phyloP scores from a whole-genome alignment of 2,797 vertebrate species.

The Gouania willdenowi region DNA sequence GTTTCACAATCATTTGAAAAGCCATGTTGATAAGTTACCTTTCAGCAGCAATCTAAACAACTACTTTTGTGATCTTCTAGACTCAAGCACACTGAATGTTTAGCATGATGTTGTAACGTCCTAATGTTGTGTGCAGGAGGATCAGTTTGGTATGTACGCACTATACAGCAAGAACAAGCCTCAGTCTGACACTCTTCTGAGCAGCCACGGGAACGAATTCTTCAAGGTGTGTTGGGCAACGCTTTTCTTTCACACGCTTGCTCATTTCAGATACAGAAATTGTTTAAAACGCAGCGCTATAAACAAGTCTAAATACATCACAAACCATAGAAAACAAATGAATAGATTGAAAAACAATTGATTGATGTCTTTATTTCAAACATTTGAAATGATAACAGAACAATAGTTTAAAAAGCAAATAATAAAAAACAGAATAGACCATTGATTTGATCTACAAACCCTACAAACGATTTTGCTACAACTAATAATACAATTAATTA shows the following conservation, averaged over 20 bases:
- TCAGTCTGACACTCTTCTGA: conserved; percentile 78
- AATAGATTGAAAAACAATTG: no score
- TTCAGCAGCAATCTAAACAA: background rate
- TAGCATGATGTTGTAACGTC: conserved; percentile 52
- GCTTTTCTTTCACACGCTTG: no score
- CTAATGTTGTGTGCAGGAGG: conserved; percentile 75
- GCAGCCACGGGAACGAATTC: conserved; percentile 83
- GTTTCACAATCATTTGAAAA: no score
- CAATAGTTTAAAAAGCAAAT: no score
- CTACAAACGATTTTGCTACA: no score
- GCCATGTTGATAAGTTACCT: background rate
- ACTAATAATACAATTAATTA: no score
- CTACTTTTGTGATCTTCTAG: background rate
- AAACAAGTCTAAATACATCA: background rate
- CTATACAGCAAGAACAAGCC: conserved; percentile 90
- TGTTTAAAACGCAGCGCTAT: no score
- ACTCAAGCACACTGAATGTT: conserved; percentile 10
- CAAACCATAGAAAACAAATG: background rate
- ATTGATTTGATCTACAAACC: no score
- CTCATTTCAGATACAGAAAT: no score
- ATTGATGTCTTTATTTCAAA: no score
- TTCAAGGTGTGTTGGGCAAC: conserved; percentile 86
- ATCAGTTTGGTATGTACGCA: conserved; percentile 86
- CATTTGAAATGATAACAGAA: no score
- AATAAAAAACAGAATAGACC: no score